Base-by-base conservation (phyloP, 2,888 invertebrate species). In the Spicauda simplicius region DNA sequence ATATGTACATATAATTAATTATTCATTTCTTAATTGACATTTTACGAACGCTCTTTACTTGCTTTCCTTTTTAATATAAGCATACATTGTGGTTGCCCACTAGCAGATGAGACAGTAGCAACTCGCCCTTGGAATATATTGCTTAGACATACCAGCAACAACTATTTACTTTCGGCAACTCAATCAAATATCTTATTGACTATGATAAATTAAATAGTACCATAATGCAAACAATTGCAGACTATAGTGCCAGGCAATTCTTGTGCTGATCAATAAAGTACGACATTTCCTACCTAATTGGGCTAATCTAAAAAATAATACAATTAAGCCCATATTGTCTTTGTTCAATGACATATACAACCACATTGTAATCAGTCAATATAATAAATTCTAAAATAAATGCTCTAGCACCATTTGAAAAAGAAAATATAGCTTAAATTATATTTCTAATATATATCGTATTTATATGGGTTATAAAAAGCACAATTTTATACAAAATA, bases 321-420 rank as follows among this genome's bases (percentile, higher is more conserved):
- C n/a, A 5, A 25, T 25, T 4, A 25, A 25, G 3, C 25, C 25
- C 25, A 25, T 25, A 25, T 25, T 25, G 25, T 25, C 25, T 25
- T 4, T 5, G 5, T 25, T 33, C 7, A 10, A 33, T 33, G 10
- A 33, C 2, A 41, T 14, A 14, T 41, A 41, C 14, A 41, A 11
- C 41, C 12, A 41, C 14, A 10, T 11, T 41, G 10, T 14, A 41
- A 5, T 41, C 14, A 41, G 14, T 41, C 2, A 14, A 41, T 14
- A 25, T 25, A 4, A 2, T 25, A 25, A 25, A 41, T 12, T 41
- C 41, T 41, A 41, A 41, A 37, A 37, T 62, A 62, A 62, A 54
- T 62, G 62, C 62, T 20, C 53, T 37, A 62, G 62, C 62, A 62
- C 62, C 62, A 62, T n/a, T 19, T 5, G 14, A 12, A 37, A 18